Evolutionary conservation across 2,113 vertebrate species (phyloP), one percentile per base, ranked within the genome.

Genomic region (Neopipo cinnamomea): DNA sequence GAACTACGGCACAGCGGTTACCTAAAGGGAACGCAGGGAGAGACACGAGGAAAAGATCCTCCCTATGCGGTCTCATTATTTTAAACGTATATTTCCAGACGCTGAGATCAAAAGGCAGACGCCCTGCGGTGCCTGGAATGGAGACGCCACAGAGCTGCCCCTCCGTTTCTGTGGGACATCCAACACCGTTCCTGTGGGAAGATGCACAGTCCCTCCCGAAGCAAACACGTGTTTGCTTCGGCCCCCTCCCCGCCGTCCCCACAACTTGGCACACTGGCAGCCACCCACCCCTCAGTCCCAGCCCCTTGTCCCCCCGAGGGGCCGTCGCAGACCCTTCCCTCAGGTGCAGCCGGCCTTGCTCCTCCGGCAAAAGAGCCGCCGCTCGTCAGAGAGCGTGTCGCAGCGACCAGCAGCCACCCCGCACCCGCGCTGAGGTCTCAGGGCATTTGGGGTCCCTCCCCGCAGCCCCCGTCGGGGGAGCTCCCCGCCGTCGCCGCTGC

Each of bases 121-220:
- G 5, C 55, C 25, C 16, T 39, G 68, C 31, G 19, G 49, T 13
- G 41, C 42, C 55, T 5, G 35, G 39, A 8, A n/a, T 11, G 39
- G 23, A 67, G 42, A 24, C 3, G 12, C 25, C 33, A 2, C 7
- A 7, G 33, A 41, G 14, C 42, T 24, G 58, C 6, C 46, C 67
- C 86, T 67, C 39, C 1, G 13, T 12, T 72, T 25, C 52, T 13
- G 28, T 7, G 58, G 65, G 63, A 58, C 39, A 31, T 17, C 85
- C 11, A 37, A 39, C 21, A 56, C 58, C 6, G 7, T 6, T 17
- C 50, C 37, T 9, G 1, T 0, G 10, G 5, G 3, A 61, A 42
- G 9, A n/a, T 6, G n/a, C n/a, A 14, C 72, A 6, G 53, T 33
- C 24, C 33, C 21, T 22, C 31, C 41, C 19, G n/a, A n/a, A n/a